Conservation (phyloP, 2,888 invertebrate species). For the Acleris cristana region DNA sequence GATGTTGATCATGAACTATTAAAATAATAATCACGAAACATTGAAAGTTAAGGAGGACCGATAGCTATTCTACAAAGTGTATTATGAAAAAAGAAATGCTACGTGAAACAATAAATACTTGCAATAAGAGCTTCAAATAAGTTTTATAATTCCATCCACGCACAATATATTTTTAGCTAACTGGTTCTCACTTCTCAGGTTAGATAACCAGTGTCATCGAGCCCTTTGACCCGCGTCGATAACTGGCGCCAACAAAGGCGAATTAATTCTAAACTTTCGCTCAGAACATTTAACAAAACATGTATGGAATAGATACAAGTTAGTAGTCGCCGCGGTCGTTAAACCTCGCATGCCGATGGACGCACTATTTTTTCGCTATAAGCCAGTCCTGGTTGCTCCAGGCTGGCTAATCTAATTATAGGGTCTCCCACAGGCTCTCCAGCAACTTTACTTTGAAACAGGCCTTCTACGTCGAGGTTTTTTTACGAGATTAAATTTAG, state of each 20-base stretch:
- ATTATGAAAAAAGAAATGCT: neutral
- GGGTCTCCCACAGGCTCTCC: slow-evolving; percentile 59
- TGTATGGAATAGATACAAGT: slow-evolving; percentile 46
- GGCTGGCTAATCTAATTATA: slow-evolving; percentile 76
- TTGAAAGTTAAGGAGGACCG: no score
- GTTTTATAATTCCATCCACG: slow-evolving; percentile 10
- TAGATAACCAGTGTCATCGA: slow-evolving; percentile 36
- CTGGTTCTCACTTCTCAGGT: slow-evolving; percentile 31
- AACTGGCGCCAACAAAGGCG: slow-evolving; percentile 42
- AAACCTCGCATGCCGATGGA: slow-evolving; percentile 64
- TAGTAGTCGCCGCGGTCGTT: slow-evolving; percentile 64
- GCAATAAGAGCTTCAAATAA: neutral
- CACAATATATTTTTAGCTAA: slow-evolving; percentile 33
- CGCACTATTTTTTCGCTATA: slow-evolving; percentile 70
- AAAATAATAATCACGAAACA: no score
- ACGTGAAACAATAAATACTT: neutral
- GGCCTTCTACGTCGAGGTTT: slow-evolving; percentile 11
- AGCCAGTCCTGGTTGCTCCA: slow-evolving; percentile 64
- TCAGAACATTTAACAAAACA: slow-evolving; percentile 63
- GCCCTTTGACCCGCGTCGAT: slow-evolving; percentile 45
- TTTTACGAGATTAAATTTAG: slow-evolving; percentile 12
- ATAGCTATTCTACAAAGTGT: no score
- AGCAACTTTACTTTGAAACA: slow-evolving; percentile 32
- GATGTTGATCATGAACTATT: no score
- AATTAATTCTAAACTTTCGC: slow-evolving; percentile 62